A percentile compares a stretch with the other conserved stretches of the same genome.
These are phyloP conservation scores for Ennomos erosarius DNA, from an alignment of 2,888 invertebrate species.

Conservation along the genomic window DNA sequence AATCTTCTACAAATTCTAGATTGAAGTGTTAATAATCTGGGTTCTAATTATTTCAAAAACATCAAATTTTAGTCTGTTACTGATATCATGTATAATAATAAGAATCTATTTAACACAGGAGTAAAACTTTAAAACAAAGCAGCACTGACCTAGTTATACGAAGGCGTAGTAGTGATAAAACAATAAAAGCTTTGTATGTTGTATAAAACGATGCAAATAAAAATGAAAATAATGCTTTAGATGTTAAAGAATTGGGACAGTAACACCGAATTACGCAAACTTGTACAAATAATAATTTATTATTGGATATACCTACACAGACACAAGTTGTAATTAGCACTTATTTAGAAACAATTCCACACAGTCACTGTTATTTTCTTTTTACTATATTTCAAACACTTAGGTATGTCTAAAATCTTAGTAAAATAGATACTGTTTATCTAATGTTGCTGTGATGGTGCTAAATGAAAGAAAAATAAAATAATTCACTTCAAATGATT, in stretches of 20 bases:
- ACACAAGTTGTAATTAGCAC: constrained; percentile 37
- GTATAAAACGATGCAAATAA: constrained; percentile 30
- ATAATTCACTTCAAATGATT: no score
- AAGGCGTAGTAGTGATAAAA: constrained; percentile 4
- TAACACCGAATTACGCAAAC: constrained; percentile 49
- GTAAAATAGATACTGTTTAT: no score
- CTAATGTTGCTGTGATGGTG: no score
- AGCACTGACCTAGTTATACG: constrained; percentile 21
- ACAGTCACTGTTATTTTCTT: background rate
- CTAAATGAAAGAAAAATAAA: no score
- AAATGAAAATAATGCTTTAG: constrained; percentile 51
- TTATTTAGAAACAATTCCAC: constrained; percentile 15
- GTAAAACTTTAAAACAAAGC: constrained; percentile 4
- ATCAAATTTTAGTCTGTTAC: constrained; percentile 17
- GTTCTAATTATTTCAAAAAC: no score
- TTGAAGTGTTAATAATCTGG: no score
- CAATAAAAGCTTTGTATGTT: constrained; percentile 33
- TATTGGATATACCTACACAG: constrained; percentile 36
- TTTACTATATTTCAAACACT: no score
- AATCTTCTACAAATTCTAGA: no score
- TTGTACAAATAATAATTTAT: constrained; percentile 24
- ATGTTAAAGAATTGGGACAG: constrained; percentile 64
- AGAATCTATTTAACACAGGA: constrained; percentile 4
- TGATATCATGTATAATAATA: constrained; percentile 1
- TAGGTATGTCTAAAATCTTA: no score